Evolutionary conservation across 2,888 invertebrate species (phyloP).

Genomic region (Limnephilus auricula): DNA sequence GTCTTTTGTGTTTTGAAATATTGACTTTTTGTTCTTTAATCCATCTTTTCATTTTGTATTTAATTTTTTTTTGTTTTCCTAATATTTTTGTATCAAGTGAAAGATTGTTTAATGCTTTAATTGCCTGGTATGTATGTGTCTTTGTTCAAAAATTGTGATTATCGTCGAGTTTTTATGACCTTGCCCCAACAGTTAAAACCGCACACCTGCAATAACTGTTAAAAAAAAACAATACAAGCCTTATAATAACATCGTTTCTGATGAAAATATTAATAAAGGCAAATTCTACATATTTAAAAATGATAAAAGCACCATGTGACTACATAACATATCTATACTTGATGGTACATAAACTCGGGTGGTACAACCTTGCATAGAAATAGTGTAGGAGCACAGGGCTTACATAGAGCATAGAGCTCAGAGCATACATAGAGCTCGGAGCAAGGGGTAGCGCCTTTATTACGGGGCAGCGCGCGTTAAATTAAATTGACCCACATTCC

Average conservation of each 20-base stretch:
- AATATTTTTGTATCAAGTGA: too few relatives aligned
- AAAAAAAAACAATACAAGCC: too few relatives aligned
- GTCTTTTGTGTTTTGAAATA: too few relatives aligned
- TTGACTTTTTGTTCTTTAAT: too few relatives aligned
- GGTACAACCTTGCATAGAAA: neutral
- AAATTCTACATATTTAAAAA: neutral
- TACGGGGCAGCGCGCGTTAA: constrained; percentile 10
- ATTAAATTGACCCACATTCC: constrained; percentile 49
- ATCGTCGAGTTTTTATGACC: too few relatives aligned
- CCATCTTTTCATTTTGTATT: too few relatives aligned
- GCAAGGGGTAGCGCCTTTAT: constrained; percentile 6
- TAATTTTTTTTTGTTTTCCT: too few relatives aligned
- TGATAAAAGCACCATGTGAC: neutral
- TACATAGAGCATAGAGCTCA: neutral
- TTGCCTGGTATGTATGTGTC: too few relatives aligned
- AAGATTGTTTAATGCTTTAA: too few relatives aligned
- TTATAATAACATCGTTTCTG: neutral
- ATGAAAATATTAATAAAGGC: neutral
- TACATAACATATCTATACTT: neutral
- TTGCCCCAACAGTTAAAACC: too few relatives aligned
- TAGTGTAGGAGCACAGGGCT: neutral
- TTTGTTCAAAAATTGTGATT: too few relatives aligned
- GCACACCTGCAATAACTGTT: too few relatives aligned
- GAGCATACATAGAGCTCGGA: neutral
- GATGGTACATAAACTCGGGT: neutral